Evolutionary conservation across 2,888 invertebrate genomes (phyloP).

Genomic region (Apantesis nais): DNA sequence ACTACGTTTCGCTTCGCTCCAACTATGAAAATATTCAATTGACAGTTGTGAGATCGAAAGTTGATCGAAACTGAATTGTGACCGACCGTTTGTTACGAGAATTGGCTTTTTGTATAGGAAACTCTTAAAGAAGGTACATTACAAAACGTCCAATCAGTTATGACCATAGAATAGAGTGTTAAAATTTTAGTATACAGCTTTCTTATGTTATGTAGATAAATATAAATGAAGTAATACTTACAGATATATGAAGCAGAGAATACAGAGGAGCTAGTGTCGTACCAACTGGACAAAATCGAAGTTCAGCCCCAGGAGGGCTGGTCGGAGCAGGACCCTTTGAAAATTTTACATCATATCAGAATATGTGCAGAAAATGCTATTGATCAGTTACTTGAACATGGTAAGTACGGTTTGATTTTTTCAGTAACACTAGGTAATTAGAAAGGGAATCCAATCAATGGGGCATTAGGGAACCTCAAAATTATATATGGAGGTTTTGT

Average conservation of each 20-base stretch:
- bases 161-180: background rate
- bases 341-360: constrained; percentile 92
- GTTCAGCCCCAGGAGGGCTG: constrained; percentile 95
- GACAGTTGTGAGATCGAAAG: no score
- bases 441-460: no score
- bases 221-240: constrained; percentile 23
- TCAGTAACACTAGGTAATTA: background rate
- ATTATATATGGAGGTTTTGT: no score
- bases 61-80: no score
- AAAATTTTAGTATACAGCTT: background rate
- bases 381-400: constrained; percentile 85
- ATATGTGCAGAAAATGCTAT: constrained; percentile 92
- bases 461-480: no score
- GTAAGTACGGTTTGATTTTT: constrained; percentile 61
- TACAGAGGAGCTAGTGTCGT: constrained; percentile 91
- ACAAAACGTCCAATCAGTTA: no score
- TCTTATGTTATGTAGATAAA: background rate
- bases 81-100: no score
- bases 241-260: constrained; percentile 92
- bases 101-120: no score
- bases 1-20: no score
- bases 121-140: no score
- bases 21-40: no score
- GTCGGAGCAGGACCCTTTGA: constrained; percentile 96
- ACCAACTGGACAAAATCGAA: constrained; percentile 93